phyloP scores from a whole-genome alignment of 2,797 vertebrate species.

The Darevskia nairensis region DNA sequence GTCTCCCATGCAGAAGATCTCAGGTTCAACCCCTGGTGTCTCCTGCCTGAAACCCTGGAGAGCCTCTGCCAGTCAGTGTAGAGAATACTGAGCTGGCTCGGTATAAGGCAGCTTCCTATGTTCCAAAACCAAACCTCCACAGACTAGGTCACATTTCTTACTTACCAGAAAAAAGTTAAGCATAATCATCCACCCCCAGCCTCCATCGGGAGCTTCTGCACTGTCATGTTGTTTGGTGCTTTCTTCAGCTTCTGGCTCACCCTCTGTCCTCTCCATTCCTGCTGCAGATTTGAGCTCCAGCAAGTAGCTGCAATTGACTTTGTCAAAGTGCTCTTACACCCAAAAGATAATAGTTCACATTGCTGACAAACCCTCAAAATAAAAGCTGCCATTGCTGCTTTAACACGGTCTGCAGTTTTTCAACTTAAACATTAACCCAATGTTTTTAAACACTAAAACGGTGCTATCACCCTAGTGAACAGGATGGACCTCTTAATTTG shows the following conservation, averaged over 20 bases:
- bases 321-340: not conserved
- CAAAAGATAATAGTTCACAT: not conserved
- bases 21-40: too few species aligned
- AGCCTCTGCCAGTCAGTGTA: too few species aligned
- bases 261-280: conserved; percentile 55
- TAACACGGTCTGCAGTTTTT: not conserved
- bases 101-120: too few species aligned
- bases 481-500: not conserved
- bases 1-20: too few species aligned
- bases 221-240: conserved; percentile 63
- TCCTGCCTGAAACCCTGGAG: too few species aligned
- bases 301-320: not conserved
- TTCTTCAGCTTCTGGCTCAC: conserved; percentile 9
- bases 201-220: conserved; percentile 79
- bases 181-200: conserved; percentile 92
- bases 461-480: accelerated
- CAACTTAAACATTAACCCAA: not conserved
- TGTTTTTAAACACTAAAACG: accelerated
- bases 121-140: too few species aligned
- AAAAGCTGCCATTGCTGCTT: not conserved
- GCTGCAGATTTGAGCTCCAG: conserved; percentile 30
- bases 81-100: too few species aligned
- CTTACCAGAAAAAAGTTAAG: conserved; percentile 94
- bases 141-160: too few species aligned
- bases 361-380: accelerated